Evolutionary conservation across 2,113 vertebrate species (phyloP), one percentile per base, ranked within the genome.

Genomic region (Clarias magur): DNA sequence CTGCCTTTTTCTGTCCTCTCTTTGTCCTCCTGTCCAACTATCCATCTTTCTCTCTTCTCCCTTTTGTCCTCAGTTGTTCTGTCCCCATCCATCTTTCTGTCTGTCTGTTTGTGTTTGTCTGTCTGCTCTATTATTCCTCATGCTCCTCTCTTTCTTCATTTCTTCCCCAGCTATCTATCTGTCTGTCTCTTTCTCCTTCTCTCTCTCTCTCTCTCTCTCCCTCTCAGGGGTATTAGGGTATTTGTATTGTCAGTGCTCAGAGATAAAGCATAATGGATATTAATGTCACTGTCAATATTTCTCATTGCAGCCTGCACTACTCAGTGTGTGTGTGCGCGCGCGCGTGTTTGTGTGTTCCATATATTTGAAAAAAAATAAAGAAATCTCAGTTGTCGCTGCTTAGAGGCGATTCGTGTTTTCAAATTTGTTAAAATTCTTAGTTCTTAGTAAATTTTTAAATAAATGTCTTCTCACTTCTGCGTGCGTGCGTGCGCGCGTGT

Each of bases 271-370:
- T 92, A 90, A 90, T 90, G 83, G 87, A 91, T 89, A 90, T 91
- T 90, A 90, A 91, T 90, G 87, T 88, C 89, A 85, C 60, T 90
- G 90, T 88, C 90, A 88, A 90, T 91, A 86, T 82, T 86, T 82
- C 80, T 72, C 84, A 87, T 53, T 59, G 80, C 80, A 78, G 84
- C 57, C 68, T 48, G 65, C 72, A 79, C 79, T n/a, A n/a, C n/a
- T n/a, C n/a, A n/a, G 67, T 91, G 90, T 34, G 79, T 42, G 56
- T 57, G 34, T 86, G 63, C 56, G 34, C 60, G 42, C 85, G 34
- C 89, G 62, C 84, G 48, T 80, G 62, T 7, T 15, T 80, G 73
- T 76, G 72, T 75, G 25, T 72, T 72, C 16, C 30, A 73, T 73
- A 62, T 34, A 73, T 72, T 70, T 54, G 30, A 23, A 75, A 42